Evolutionary conservation across 1,140 invertebrate species (phyloP).

Genomic region (Zaprionus africanus): DNA sequence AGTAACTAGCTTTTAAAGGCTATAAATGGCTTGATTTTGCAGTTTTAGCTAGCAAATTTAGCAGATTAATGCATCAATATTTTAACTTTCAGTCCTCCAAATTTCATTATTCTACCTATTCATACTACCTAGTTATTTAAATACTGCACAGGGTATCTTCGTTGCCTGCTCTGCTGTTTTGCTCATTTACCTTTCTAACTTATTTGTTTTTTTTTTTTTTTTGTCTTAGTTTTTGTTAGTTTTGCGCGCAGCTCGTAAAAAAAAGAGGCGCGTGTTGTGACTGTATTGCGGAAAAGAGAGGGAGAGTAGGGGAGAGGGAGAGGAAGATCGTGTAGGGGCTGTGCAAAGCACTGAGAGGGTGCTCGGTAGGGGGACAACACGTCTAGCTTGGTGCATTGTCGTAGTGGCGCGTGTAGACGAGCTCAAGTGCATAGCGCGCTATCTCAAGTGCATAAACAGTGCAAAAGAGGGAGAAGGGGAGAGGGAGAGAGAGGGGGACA

Average conservation of each 20-base stretch:
- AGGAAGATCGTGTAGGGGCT: background rate
- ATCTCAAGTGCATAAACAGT: constrained; percentile 70
- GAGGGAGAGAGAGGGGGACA: background rate
- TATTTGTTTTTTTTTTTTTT: constrained; percentile 37
- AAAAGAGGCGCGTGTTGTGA: constrained; percentile 60
- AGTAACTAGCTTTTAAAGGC: background rate
- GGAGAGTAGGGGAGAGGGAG: background rate
- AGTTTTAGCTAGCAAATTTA: background rate
- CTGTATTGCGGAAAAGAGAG: background rate
- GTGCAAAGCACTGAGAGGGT: too few relatives aligned
- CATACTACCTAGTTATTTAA: background rate
- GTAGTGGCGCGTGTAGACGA: constrained; percentile 63
- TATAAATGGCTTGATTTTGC: background rate
- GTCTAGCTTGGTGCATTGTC: constrained; percentile 33
- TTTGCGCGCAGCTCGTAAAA: constrained; percentile 63
- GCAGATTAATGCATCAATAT: background rate
- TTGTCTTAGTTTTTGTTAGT: constrained; percentile 56
- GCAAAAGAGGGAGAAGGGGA: background rate
- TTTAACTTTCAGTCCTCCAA: background rate
- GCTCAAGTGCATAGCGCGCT: constrained; percentile 55
- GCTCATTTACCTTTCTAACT: background rate
- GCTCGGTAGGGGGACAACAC: background rate
- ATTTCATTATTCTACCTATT: background rate
- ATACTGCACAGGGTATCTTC: background rate
- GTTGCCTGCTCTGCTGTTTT: background rate